Evolutionary conservation across 2,888 invertebrate species (phyloP), one percentile per base, ranked within the genome.

Genomic region (Drosophila nr. perissopoda): DNA sequence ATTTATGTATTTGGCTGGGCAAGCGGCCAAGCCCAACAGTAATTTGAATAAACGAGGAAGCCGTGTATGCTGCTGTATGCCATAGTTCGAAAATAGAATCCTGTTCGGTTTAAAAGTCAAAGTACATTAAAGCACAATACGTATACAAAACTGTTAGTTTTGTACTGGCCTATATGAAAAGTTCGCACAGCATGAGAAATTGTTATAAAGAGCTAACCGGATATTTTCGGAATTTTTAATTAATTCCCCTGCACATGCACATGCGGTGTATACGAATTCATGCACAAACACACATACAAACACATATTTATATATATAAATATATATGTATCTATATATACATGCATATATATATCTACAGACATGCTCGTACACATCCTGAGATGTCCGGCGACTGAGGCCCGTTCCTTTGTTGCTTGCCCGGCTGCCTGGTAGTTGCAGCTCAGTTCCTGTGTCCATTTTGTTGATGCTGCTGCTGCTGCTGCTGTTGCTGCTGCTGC

Each of bases 221-320:
- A 88, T 88, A 85, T 90, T 89, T 89, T 91, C 74, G 90, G 89
- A 89, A 91, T 91, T 89, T 89, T 89, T 89, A 89, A 89, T 89
- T 91, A 89, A 89, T 89, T 91, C 80, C 69, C 70, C 64, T 78
- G 78, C 75, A 70, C 75, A 79, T 74, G 65, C 64, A 81, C 79
- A 70, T 67, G 62, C 61, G 67, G 33, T 62, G 38, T 33, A 29
- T 4, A 38, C 49, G 65, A 58, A 31, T 2, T 21, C 52, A 71
- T 49, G 42, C 42, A 31, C 16, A 63, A 40, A 66, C 46, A 16
- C 46, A 48, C 51, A 66, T 42, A 70, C 11, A 21, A 0, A 16
- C 2, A 36, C 13, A 34, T 34, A 16, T 36, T 6, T 10, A 52
- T 6, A 21, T 7, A 8, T 4, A 46, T 0, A 13, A 0, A 46